Conservation (phyloP, 2,888 invertebrate genomes). For the Tetrapedia diversipes region DNA sequence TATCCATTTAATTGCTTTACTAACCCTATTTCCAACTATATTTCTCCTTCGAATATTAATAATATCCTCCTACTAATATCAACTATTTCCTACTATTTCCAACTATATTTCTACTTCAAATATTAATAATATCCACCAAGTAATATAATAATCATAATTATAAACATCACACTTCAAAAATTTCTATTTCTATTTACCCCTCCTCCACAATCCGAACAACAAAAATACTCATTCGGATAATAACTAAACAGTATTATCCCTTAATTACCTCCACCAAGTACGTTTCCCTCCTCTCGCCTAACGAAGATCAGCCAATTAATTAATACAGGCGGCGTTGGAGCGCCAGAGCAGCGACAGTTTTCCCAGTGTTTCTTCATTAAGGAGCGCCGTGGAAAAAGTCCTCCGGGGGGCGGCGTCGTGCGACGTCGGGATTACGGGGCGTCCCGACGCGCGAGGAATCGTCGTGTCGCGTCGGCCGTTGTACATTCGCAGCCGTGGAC, state of each 20-base stretch:
- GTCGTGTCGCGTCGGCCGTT: constrained; percentile 6
- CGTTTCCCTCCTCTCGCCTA: neutral
- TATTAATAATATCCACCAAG: too few species aligned
- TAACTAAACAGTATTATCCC: neutral
- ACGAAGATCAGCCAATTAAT: constrained; percentile 11
- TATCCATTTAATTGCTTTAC: too few species aligned
- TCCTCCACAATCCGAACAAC: neutral
- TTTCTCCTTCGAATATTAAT: too few species aligned
- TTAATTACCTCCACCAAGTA: neutral
- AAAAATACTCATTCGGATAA: too few species aligned
- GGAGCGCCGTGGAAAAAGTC: neutral
- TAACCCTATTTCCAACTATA: too few species aligned
- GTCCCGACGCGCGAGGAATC: constrained; percentile 24
- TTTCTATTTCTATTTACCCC: too few species aligned
- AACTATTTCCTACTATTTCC: too few species aligned
- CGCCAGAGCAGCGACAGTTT: neutral
- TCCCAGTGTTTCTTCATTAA: constrained; percentile 29
- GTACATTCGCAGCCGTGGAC: constrained; percentile 21
- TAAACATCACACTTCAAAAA: too few species aligned
- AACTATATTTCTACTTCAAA: too few species aligned
- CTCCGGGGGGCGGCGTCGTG: neutral
- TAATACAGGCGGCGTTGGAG: neutral
- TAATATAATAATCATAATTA: too few species aligned
- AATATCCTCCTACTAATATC: too few species aligned
- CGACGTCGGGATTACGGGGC: constrained; percentile 8